Evolutionary conservation across 2,797 vertebrate species (phyloP).

Genomic region (Mus spretus): DNA sequence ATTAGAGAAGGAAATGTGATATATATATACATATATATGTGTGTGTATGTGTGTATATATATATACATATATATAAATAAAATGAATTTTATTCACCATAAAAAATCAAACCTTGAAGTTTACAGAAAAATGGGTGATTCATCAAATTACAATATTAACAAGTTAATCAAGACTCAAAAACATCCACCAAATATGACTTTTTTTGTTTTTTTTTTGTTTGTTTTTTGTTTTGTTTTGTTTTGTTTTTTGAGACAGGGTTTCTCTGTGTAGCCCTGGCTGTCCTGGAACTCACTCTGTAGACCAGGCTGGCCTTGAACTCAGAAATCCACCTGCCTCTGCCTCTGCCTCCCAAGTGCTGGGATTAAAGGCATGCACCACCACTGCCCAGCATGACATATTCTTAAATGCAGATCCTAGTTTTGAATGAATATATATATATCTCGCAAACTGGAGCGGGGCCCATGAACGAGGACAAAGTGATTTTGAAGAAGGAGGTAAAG

Average conservation of each 20-base stretch:
- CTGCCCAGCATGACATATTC: too few species aligned
- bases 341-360: too few species aligned
- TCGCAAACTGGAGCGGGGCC: background rate
- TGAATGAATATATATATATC: background rate
- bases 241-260: too few species aligned
- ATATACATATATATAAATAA: background rate
- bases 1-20: background rate
- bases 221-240: too few species aligned
- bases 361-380: too few species aligned
- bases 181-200: background rate
- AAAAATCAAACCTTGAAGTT: background rate
- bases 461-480: background rate
- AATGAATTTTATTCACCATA: background rate
- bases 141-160: background rate
- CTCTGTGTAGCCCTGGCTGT: too few species aligned
- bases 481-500: background rate
- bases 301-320: too few species aligned
- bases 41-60: too few species aligned
- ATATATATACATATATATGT: background rate
- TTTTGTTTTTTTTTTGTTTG: too few species aligned
- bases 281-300: too few species aligned
- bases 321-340: too few species aligned
- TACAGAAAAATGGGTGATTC: background rate
- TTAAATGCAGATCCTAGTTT: background rate
- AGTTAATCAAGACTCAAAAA: background rate